Base-by-base conservation (phyloP, 2,888 invertebrate genomes). In the Auanema freiburgensis region DNA sequence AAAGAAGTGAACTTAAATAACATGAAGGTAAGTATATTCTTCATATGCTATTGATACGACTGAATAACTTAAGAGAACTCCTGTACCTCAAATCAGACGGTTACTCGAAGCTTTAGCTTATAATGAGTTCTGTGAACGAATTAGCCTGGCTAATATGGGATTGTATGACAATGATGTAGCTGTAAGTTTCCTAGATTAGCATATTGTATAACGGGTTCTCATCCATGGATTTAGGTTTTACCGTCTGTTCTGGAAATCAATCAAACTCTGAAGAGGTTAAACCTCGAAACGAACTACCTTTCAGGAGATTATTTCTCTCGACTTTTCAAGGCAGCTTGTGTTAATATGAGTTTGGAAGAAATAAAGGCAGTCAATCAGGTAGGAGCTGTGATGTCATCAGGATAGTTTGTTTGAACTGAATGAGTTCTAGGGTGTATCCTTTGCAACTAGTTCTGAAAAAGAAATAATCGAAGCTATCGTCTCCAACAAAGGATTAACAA, bases 1-100 rank as follows among this genome's bases (percentile, higher is more conserved):
- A 90, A 90, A 85, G 92, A 92, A 87, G 89, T 99, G 85, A 99
- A 99, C 88, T 92, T 95, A 89, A 99, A 99, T 88, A 99, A 99
- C 87, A 96, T 98, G 87, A 95, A 93, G 90, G 96, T 95, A 85
- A 79, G 79, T 6, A 40, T 5, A 21, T 8, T 2, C 42, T 60
- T 25, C 10, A 33, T 25, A 21, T 21, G 8, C n/a, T 10, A n/a
- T 11, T 18, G 42, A 14, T 42, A 11, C 12, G 12, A 24, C 12
- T 11, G 21, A 1, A 16, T 55, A 23, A 5, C 65, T 77, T 64
- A 63, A 83, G 83, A 66, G 83, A 59, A 84, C 81, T 12, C 83
- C 83, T 6, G 73, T 83, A 53, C 83, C 83, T 1, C 75, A 79
- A 23, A 75, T 96, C 86, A 90, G 90, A 82, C 90, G 91, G 84